These are phyloP conservation scores for Drosophila ironensis DNA, from an alignment of 1,140 invertebrate genomes.

Conservation along the genomic window DNA sequence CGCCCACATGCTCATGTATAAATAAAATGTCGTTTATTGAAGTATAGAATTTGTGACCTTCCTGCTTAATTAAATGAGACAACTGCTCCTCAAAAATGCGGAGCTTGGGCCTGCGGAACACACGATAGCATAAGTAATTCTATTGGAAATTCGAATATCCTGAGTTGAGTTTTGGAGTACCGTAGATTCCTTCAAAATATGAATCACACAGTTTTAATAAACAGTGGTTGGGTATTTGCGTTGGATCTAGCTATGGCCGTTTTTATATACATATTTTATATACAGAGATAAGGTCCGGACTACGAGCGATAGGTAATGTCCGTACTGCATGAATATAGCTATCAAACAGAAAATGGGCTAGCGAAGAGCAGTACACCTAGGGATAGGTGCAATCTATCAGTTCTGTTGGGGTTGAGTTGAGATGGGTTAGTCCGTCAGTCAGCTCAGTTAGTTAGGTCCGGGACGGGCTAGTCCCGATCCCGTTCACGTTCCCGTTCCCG, in stretches of 20 bases:
- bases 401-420: conserved; percentile 9
- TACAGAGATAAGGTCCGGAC: conserved; percentile 47
- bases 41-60: conserved; percentile 63
- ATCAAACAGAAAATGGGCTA: conserved; percentile 41
- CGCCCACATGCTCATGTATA: conserved; percentile 31
- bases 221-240: conserved; percentile 26
- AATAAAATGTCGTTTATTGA: conserved; percentile 32
- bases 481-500: background rate
- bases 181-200: conserved; percentile 45
- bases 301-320: conserved; percentile 22
- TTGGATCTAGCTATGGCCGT: conserved; percentile 44
- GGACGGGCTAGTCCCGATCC: background rate
- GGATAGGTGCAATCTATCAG: conserved; percentile 2
- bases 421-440: conserved; percentile 62
- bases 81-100: conserved; percentile 76
- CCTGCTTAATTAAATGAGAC: conserved; percentile 76
- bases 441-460: conserved; percentile 39
- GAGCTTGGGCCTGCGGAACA: conserved; percentile 7
- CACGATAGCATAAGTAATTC: conserved; percentile 24
- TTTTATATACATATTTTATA: no score
- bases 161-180: conserved; percentile 22
- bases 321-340: conserved; percentile 45
- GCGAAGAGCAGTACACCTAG: conserved; percentile 3
- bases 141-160: conserved; percentile 12
- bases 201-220: conserved; percentile 68